Base-by-base conservation (phyloP, 2,113 vertebrate genomes). In the Solenodon paradoxus region DNA sequence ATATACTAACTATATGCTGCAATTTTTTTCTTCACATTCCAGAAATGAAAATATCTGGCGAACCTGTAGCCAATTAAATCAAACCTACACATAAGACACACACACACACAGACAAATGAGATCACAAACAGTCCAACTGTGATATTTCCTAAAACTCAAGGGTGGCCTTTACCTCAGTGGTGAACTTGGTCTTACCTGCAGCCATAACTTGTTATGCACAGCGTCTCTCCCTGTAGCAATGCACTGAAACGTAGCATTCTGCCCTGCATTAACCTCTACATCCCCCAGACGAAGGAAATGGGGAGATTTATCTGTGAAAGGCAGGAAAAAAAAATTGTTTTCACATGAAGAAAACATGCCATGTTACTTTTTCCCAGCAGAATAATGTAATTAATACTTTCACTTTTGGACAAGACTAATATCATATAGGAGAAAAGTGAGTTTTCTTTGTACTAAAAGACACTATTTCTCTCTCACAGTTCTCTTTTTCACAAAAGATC, bases 231-330 rank as follows among this genome's bases (percentile, higher is more conserved):
- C 99, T 0, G 99, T 99, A 79, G 99, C 99, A 72, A 99, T 99
- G 81, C 99, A 99, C 97, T 99, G 99, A 98, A 99, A 99, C 1
- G 99, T 99, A 94, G 99, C 99, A 64, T 99, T 99, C 97, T 99
- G 99, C 66, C 99, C 99, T 22, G 99, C 99, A n/a, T 99, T 99
- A 96, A 99, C 99, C 98, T 99, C 99, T 82, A 99, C 99, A 20
- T 99, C 99, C 40, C 99, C 99, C 69, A 99, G 98, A 79, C 99
- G 99, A 97, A 99, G 98, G 96, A 99, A 99, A 98, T 99, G 99
- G 97, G 99, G 99, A 61, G 99, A 99, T 98, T 99, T 99, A 98
- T 99, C 99, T 99, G 97, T 82, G 96, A 85, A 97, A n/a, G 30
- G 4, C 17, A 55, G 78, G 68, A 30, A 97, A 84, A 96, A 51